Percentiles rank a stretch among this genome's conserved stretches.
These are phyloP conservation scores for Hemibagrus wyckioides DNA, from an alignment of 2,113 vertebrate species.

Conservation along the genomic window DNA sequence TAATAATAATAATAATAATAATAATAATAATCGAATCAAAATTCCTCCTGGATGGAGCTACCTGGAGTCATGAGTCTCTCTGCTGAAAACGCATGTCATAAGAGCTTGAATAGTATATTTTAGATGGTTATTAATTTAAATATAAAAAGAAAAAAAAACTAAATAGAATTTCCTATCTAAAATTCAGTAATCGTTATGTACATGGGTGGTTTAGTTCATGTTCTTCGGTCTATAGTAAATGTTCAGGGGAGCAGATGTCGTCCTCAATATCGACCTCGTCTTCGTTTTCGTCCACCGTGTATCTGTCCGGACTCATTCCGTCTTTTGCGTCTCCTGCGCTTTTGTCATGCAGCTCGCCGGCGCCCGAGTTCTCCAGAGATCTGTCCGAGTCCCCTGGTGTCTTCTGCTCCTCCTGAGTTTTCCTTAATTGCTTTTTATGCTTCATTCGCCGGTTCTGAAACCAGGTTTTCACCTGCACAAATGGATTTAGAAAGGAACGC, in stretches of 20 bases:
- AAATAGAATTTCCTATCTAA: slow-evolving; percentile 50
- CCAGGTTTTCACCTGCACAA: slow-evolving; percentile 88
- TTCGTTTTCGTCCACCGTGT: slow-evolving; percentile 82
- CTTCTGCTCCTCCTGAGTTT: slow-evolving; percentile 91
- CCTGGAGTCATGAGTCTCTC: background rate
- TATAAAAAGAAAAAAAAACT: slow-evolving; percentile 19
- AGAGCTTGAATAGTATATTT: slow-evolving; percentile 38
- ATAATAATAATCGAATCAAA: slow-evolving; percentile 35
- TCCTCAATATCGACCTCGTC: slow-evolving; percentile 96
- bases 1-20: slow-evolving; percentile 49
- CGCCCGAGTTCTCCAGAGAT: slow-evolving; percentile 76
- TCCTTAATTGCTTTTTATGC: slow-evolving; percentile 94
- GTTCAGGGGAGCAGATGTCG: slow-evolving; percentile 78
- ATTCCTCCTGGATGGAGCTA: background rate
- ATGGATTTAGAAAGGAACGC: slow-evolving; percentile 1
- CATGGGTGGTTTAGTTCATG: slow-evolving; percentile 40
- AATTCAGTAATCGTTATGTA: slow-evolving; percentile 50
- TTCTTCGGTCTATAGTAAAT: slow-evolving; percentile 77
- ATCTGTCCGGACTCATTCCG: slow-evolving; percentile 72
- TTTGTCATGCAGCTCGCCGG: slow-evolving; percentile 71
- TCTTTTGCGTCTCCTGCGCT: slow-evolving; percentile 66
- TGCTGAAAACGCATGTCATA: slow-evolving; percentile 4
- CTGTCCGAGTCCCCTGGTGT: slow-evolving; percentile 72
- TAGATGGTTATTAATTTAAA: slow-evolving; percentile 21
- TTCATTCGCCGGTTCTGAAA: slow-evolving; percentile 95